Base-by-base conservation (phyloP, 2,888 invertebrate species). In the Tupiocoris notatus region DNA sequence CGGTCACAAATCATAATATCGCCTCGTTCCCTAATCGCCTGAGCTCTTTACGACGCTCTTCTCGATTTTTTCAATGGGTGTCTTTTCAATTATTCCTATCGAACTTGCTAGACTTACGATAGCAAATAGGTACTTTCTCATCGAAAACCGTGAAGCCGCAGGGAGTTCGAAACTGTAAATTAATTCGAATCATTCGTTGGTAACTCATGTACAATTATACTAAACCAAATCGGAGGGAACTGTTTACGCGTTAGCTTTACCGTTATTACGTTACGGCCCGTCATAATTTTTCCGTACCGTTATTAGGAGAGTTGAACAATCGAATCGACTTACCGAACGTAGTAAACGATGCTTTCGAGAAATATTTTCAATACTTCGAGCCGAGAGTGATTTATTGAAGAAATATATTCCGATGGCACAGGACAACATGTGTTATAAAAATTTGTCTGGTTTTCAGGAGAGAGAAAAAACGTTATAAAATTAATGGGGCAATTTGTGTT, bases 21-120 rank as follows among this genome's bases (percentile, higher is more conserved):
- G 56, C 67, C 67, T 67, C 67, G 67, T 67, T 67, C 54, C 67
- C 65, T 23, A 16, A 56, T 18, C 67, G 54, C 54, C 67, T 54
- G 67, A 67, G 57, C 67, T 67, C 56, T 67, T 67, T 67, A 67
- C 67, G 67, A 54, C 67, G 16, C 67, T 56, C n/a, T 21, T 56
- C 56, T 56, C 22, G 17, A 18, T 18, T 9, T 54, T 39, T 20
- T 24, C 23, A n/a, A n/a, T 39, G 25, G 65, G 18, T n/a, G 39
- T 20, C 39, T 65, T 65, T 65, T 65, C 65, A 65, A 65, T 65
- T 65, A 65, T 25, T 65, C 39, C 39, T n/a, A 59, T 59, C 6
- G 59, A 59, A 59, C 59, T 59, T 6, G 7, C n/a, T 6, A 3
- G 59, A 59, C 20, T n/a, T 59, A 59, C 59, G 16, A 59, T n/a